Conservation (phyloP, 2,113 vertebrate genomes). For the Oncorhynchus nerka region DNA sequence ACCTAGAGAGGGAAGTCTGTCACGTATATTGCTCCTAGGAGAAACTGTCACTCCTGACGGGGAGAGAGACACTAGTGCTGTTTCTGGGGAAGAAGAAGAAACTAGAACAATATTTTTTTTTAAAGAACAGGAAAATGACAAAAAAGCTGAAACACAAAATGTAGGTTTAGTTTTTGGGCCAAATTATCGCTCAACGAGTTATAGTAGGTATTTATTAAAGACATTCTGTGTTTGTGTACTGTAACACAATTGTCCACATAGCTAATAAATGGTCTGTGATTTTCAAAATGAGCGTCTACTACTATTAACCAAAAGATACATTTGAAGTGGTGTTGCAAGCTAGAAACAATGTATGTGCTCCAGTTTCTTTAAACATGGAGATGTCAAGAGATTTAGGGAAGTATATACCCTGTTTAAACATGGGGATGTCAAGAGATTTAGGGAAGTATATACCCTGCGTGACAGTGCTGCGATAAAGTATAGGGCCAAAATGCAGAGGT, state of each 20-base stretch:
- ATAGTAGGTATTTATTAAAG: too few relatives aligned
- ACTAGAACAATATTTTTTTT: not conserved
- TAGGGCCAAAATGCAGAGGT: too few relatives aligned
- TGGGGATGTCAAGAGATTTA: not conserved
- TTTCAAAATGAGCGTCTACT: too few relatives aligned
- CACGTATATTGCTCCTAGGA: conserved; percentile 53
- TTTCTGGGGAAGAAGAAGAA: not conserved
- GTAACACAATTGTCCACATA: too few relatives aligned
- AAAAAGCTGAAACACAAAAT: too few relatives aligned
- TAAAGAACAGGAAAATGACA: not conserved
- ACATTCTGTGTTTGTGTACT: too few relatives aligned
- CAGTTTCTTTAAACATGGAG: not conserved
- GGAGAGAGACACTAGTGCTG: not conserved
- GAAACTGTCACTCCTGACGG: conserved; percentile 41
- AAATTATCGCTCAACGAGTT: too few relatives aligned
- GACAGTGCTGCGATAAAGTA: too few relatives aligned
- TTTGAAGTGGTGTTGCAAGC: not conserved
- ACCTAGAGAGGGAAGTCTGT: conserved; percentile 67
- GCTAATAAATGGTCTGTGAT: too few relatives aligned
- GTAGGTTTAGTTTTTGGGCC: too few relatives aligned
- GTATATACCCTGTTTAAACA: not conserved
- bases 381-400: not conserved
- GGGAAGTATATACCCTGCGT: not conserved
- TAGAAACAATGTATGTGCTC: not conserved
- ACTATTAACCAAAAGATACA: too few relatives aligned